Percentiles rank a stretch among this genome's conserved stretches.
Conservation (phyloP, 2,797 vertebrate genomes). For the Chaenodraco wilsoni region DNA sequence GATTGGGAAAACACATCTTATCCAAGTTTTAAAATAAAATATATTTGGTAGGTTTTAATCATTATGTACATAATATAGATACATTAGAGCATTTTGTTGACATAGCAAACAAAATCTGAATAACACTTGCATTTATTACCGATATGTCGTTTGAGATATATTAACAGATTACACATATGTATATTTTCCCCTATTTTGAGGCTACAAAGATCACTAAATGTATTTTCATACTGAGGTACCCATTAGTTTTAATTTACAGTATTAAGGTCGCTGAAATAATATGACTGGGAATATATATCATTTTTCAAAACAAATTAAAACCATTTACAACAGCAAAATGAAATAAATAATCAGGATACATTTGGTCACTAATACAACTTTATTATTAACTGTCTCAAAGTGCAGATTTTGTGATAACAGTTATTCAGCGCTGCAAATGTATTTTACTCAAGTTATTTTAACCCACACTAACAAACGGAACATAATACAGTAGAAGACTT, state of each 20-base stretch:
- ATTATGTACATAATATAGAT: background rate
- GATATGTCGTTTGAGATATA: too few relatives aligned
- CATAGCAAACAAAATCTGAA: too few relatives aligned
- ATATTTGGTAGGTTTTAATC: too few relatives aligned
- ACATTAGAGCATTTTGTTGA: background rate
- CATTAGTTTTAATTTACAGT: background rate
- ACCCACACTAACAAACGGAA: conserved; percentile 19
- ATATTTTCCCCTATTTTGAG: background rate
- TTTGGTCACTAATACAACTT: conserved; percentile 20
- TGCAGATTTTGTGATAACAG: conserved; percentile 24
- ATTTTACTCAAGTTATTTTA: conserved; percentile 23
- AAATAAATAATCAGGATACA: conserved; percentile 26
- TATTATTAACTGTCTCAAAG: conserved; percentile 37
- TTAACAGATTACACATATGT: too few relatives aligned
- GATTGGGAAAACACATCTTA: too few relatives aligned
- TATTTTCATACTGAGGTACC: background rate
- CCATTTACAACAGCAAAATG: background rate
- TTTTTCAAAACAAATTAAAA: background rate
- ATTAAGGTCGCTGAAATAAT: background rate
- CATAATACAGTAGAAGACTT: conserved; percentile 2
- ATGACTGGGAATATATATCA: background rate
- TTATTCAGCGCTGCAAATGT: conserved; percentile 7
- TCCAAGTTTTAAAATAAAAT: too few relatives aligned
- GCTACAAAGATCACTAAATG: background rate
- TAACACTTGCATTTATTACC: too few relatives aligned